phyloP scores from a whole-genome alignment of 2,113 vertebrate genomes.

The Lophochroa leadbeateri region DNA sequence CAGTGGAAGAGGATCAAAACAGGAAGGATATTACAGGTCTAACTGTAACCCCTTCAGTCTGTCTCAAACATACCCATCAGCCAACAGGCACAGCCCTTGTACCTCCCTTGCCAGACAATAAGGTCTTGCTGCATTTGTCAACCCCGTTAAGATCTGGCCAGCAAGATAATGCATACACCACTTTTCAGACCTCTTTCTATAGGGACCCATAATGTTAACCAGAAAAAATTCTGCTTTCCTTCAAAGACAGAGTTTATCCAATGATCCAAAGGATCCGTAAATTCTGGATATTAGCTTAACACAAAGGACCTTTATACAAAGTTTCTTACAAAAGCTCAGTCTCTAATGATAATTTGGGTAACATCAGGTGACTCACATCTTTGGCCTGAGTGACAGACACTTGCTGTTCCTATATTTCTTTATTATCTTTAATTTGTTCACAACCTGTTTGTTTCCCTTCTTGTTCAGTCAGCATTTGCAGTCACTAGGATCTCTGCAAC shows the following conservation, averaged over 20 bases:
- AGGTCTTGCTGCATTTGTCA: neutral
- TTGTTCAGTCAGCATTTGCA: neutral
- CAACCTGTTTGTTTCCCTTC: neutral
- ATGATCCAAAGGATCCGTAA: neutral
- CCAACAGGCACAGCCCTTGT: neutral
- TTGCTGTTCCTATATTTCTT: neutral
- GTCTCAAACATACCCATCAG: neutral
- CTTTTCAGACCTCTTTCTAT: neutral
- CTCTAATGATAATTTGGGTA: neutral
- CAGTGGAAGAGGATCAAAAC: neutral
- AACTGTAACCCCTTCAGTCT: no score
- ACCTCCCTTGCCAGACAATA: neutral
- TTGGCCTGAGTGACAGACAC: neutral
- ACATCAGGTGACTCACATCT: neutral
- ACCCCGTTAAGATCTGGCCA: neutral
- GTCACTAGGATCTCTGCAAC: fast-evolving
- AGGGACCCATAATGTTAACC: neutral
- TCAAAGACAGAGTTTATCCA: neutral
- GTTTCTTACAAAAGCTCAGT: neutral
- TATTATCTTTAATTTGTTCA: neutral
- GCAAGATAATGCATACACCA: no score
- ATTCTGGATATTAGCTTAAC: neutral
- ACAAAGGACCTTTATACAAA: neutral
- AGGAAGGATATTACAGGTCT: neutral
- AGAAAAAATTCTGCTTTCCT: neutral